Percentiles rank a stretch among this genome's conserved stretches.
These are phyloP conservation scores for Antheraea yamamai DNA, from an alignment of 2,888 invertebrate species.

Conservation along the genomic window DNA sequence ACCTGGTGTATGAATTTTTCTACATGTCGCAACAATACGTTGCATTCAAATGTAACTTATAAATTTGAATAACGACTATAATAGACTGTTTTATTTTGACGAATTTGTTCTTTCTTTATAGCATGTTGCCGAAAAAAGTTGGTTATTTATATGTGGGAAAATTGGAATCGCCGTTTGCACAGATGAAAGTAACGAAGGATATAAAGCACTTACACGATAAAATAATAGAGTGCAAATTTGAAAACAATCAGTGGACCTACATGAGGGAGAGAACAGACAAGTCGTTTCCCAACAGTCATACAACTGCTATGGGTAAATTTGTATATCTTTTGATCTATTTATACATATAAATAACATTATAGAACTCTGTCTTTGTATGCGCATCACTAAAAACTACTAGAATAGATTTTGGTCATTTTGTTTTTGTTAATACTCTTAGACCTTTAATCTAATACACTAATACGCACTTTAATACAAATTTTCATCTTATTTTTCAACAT, in stretches of 20 bases:
- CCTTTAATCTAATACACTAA: too few relatives aligned
- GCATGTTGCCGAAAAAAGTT: slow-evolving; percentile 85
- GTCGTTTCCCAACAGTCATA: slow-evolving; percentile 94
- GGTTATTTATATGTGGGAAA: slow-evolving; percentile 92
- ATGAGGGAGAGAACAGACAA: slow-evolving; percentile 98
- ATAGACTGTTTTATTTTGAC: not conserved
- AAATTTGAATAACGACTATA: not conserved
- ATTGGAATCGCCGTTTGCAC: slow-evolving; percentile 84
- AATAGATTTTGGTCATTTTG: too few relatives aligned
- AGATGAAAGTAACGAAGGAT: slow-evolving; percentile 90
- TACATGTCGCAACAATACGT: too few relatives aligned
- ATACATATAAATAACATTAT: too few relatives aligned
- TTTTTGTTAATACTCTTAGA: too few relatives aligned
- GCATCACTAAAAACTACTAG: too few relatives aligned
- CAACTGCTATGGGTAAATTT: slow-evolving; percentile 90
- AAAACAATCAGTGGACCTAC: slow-evolving; percentile 92
- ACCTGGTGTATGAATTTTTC: too few relatives aligned
- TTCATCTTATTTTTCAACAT: too few relatives aligned
- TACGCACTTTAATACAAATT: too few relatives aligned
- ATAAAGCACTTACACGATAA: slow-evolving; percentile 92
- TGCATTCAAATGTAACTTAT: too few relatives aligned
- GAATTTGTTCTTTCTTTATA: slow-evolving; percentile 44
- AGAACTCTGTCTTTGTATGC: too few relatives aligned
- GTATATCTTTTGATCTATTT: not conserved
- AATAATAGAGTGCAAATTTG: slow-evolving; percentile 96